These are phyloP conservation scores for Microctonus aethiopoides DNA, from an alignment of 2,888 invertebrate species.

Conservation along the genomic window DNA sequence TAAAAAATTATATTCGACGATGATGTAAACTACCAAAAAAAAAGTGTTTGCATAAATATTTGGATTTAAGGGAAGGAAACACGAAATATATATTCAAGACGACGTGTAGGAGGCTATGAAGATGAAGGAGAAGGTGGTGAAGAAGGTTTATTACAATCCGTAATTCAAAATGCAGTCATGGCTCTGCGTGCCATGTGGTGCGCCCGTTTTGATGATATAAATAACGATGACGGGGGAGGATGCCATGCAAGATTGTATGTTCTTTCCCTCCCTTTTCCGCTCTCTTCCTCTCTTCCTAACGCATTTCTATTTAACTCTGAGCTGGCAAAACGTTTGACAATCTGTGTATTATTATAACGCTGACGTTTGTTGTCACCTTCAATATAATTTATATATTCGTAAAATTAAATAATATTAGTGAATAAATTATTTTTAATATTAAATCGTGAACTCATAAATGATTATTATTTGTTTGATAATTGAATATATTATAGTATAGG, in stretches of 20 bases:
- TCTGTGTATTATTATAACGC: neutral
- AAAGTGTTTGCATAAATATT: conserved; percentile 15
- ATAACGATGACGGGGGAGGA: conserved; percentile 20
- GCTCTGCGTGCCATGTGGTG: conserved; percentile 23
- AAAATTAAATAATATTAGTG: no score
- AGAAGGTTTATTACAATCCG: conserved; percentile 14
- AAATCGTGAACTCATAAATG: no score
- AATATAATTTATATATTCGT: no score
- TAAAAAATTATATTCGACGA: neutral
- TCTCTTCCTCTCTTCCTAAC: neutral
- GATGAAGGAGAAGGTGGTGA: neutral
- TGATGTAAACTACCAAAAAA: neutral
- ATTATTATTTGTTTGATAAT: no score
- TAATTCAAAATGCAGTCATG: conserved; percentile 25
- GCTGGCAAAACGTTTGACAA: conserved; percentile 10
- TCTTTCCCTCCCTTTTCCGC: neutral
- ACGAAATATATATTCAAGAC: no score
- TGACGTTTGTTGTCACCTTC: neutral
- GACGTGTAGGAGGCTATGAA: no score
- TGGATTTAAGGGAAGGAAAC: neutral
- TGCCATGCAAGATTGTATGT: neutral
- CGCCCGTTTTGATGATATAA: conserved; percentile 13
- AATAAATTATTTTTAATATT: no score
- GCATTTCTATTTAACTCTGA: neutral
- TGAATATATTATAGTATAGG: no score